Conservation (phyloP, 2,888 invertebrate genomes). For the Mantis religiosa region DNA sequence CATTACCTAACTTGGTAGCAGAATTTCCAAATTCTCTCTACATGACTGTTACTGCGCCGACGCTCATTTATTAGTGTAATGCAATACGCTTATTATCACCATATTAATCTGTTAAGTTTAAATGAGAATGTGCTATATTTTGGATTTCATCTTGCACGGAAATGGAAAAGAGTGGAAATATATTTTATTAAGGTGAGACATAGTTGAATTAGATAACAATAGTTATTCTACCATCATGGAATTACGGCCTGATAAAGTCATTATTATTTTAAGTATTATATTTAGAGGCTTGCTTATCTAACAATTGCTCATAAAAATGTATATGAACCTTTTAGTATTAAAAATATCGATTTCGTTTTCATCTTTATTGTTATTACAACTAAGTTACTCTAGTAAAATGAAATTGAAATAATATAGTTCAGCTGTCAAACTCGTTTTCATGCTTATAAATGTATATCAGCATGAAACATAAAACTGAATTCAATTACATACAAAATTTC, state of each 20-base stretch:
- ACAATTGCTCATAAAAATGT: neutral
- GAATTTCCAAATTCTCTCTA: neutral
- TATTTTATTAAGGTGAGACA: neutral
- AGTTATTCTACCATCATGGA: neutral
- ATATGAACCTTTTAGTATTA: neutral
- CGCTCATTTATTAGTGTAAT: neutral
- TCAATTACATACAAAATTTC: too few relatives aligned
- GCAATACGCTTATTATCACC: neutral
- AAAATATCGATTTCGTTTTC: neutral
- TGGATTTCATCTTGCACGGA: neutral
- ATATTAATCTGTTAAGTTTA: neutral
- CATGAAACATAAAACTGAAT: too few relatives aligned
- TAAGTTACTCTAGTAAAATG: too few relatives aligned
- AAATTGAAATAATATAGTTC: too few relatives aligned
- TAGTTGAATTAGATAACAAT: neutral
- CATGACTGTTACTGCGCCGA: neutral
- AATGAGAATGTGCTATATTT: neutral
- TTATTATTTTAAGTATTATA: neutral
- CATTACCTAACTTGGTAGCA: neutral
- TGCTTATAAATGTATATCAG: too few relatives aligned
- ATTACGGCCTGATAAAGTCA: neutral
- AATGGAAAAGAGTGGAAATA: neutral
- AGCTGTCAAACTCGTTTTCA: too few relatives aligned
- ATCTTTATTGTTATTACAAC: neutral
- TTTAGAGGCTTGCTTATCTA: neutral